Evolutionary conservation across 2,113 vertebrate genomes (phyloP).

Genomic region (Tautogolabrus adspersus): DNA sequence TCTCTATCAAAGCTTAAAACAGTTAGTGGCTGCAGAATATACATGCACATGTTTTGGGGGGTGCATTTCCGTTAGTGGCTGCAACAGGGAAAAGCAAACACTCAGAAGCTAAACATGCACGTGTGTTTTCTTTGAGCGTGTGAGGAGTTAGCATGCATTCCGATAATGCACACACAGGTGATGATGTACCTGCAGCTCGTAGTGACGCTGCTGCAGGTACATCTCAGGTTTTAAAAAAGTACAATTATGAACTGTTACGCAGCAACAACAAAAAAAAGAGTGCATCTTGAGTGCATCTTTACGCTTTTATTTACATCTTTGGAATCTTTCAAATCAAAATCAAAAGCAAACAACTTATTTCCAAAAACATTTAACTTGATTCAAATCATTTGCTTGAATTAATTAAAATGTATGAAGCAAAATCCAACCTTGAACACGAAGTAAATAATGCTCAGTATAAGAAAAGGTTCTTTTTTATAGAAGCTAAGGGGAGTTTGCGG

Average conservation of each 20-base stretch:
- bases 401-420: neutral
- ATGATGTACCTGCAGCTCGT: slow-evolving; percentile 10
- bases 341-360: neutral
- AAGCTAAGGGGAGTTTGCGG: too few relatives aligned
- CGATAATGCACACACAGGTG: neutral
- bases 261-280: neutral
- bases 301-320: neutral
- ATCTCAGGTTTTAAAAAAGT: slow-evolving; percentile 1
- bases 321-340: too few relatives aligned
- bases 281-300: neutral
- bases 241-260: neutral
- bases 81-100: slow-evolving; percentile 7
- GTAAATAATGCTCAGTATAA: neutral
- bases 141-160: neutral
- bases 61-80: too few relatives aligned
- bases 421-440: neutral
- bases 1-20: neutral
- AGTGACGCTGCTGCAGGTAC: slow-evolving; percentile 18
- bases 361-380: neutral
- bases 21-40: neutral
- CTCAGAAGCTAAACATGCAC: neutral
- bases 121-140: neutral
- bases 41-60: neutral
- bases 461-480: neutral
- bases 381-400: neutral